Base-by-base conservation (phyloP, 1,140 invertebrate species). In the Gonioctena quinquepunctata region DNA sequence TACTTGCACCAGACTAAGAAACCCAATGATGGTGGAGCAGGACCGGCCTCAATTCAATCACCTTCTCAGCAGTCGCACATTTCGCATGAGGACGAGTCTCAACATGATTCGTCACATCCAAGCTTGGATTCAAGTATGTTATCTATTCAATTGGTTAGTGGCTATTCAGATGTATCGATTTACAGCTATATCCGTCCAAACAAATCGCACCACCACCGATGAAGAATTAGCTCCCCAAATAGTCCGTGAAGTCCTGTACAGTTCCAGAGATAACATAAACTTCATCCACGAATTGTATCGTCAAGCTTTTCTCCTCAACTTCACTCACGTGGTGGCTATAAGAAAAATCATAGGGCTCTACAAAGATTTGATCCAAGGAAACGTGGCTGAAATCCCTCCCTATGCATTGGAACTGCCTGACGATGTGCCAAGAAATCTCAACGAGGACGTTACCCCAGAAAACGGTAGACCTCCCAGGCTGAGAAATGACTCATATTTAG, bases 281-380 rank as follows among this genome's bases (percentile, higher is more conserved):
- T 94, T 99, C 83, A 90, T 97, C 27, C 94, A 98, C 79, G 96
- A 98, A 85, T 87, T 98, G 25, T 95, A 98, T 77, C 88, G 96
- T 60, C 96, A 98, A 84, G 94, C 96, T 18, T 95, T 98, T 84
- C 86, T 97, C 18, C 85, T 98, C 64, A 94, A 95, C 74, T 96
- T 97, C 80, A 90, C 89, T 25, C 93, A 97, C 81, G 92, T 94
- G 4, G 90, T 90, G 66, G 94, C 96, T 2, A 94, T 96, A 68
- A 86, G 94, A 42, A 92, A 93, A 79, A 95, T 96, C 42, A 96
- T 98, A 73, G 89, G 91, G 62, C 92, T 97, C n/a, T 98, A 98
- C 80, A 95, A 96, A 82, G 96, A 98, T 82, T 97, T 96, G 93
- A 97, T 97, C 82, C 93, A 75, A 28, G 91, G 86, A 91, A 94